These are phyloP conservation scores for Todiramphus saurophagus DNA, from an alignment of 2,113 vertebrate species.

Conservation along the genomic window DNA sequence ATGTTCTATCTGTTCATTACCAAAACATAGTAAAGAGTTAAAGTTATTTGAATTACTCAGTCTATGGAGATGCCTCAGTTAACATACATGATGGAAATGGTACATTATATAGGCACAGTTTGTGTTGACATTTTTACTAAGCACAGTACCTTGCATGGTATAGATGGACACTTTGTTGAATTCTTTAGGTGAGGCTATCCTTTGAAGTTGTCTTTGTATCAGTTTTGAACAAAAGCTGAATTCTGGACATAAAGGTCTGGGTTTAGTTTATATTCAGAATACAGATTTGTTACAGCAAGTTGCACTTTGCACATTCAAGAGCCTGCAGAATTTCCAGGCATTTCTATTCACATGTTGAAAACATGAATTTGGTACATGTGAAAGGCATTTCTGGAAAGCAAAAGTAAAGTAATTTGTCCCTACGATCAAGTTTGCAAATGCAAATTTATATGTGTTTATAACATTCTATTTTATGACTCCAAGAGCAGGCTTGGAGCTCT, in stretches of 20 bases:
- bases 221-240: not conserved
- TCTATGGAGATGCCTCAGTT: not conserved
- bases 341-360: not conserved
- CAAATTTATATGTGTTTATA: not conserved
- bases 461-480: not conserved
- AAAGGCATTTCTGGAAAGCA: not conserved
- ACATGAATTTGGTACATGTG: not conserved
- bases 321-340: not conserved
- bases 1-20: not conserved
- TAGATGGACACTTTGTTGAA: not conserved
- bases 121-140: not conserved
- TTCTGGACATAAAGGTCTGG: not conserved
- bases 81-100: not conserved
- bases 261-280: not conserved
- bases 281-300: not conserved
- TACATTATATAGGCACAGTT: not conserved
- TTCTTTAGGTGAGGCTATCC: not conserved
- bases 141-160: not conserved
- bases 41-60: not conserved
- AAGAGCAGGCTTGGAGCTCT: not conserved
- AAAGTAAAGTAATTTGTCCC: not conserved
- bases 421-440: not conserved
- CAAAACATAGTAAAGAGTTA: not conserved
- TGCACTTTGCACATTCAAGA: not conserved
- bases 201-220: not conserved